Percentiles rank a stretch among this genome's conserved stretches.
phyloP scores from a whole-genome alignment of 2,888 invertebrate genomes.

The Leucania comma region DNA sequence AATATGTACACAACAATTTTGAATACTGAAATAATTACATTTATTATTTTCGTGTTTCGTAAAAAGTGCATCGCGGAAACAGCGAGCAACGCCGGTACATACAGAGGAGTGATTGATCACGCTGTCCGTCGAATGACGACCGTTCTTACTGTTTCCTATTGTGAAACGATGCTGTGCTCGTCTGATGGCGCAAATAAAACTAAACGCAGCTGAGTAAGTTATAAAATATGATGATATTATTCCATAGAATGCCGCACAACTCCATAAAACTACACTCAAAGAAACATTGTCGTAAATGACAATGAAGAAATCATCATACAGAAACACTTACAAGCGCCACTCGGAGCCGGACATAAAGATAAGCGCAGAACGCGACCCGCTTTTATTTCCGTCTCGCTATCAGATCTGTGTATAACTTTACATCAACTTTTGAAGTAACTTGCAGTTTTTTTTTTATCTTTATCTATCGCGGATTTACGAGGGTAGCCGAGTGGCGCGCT shows the following conservation, averaged over 20 bases:
- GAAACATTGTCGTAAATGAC: slow-evolving; percentile 30
- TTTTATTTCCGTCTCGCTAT: slow-evolving; percentile 41
- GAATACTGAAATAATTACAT: background rate
- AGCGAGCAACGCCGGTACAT: background rate
- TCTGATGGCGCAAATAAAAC: slow-evolving; percentile 11
- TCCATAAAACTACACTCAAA: slow-evolving; percentile 25
- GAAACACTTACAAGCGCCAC: slow-evolving; percentile 9
- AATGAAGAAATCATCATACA: slow-evolving; percentile 27
- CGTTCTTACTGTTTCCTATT: background rate
- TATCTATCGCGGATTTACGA: slow-evolving; percentile 38
- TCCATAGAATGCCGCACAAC: slow-evolving; percentile 1
- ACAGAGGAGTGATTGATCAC: background rate
- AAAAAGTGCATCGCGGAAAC: background rate
- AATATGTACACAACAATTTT: background rate
- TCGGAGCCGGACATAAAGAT: slow-evolving; percentile 29
- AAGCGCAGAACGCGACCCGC: slow-evolving; percentile 22
- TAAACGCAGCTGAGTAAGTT: background rate
- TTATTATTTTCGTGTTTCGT: background rate
- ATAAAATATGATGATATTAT: slow-evolving; percentile 12
- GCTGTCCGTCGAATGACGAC: background rate
- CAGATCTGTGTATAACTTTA: slow-evolving; percentile 40
- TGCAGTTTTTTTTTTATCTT: slow-evolving; percentile 50
- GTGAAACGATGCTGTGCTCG: background rate
- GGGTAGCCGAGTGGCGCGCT: background rate
- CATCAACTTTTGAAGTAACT: slow-evolving; percentile 36